Percentiles rank a stretch among this genome's conserved stretches.
Conservation (phyloP, 1,140 invertebrate species). For the Drosophila azteca region DNA sequence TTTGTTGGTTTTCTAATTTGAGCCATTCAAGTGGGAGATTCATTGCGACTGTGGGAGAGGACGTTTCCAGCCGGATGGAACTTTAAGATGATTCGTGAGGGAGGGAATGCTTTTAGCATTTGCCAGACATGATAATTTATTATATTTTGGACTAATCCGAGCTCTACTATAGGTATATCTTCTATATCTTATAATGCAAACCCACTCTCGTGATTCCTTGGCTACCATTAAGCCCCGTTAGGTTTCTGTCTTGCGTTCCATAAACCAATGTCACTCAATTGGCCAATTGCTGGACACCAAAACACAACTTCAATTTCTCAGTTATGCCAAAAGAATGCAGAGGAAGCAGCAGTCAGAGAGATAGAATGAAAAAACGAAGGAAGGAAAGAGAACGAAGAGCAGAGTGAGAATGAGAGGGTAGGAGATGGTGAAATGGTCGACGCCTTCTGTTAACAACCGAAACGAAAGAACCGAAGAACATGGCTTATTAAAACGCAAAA, state of each 20-base stretch:
- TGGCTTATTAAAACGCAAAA: conserved; percentile 82
- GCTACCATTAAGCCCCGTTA: conserved; percentile 31
- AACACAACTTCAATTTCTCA: conserved; percentile 38
- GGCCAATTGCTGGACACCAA: conserved; percentile 49
- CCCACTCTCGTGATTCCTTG: not conserved
- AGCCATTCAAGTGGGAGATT: conserved; percentile 3
- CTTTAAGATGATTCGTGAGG: too few relatives aligned
- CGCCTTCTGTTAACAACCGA: conserved; percentile 68
- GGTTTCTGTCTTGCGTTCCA: conserved; percentile 13
- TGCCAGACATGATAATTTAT: too few relatives aligned
- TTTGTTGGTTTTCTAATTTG: not conserved
- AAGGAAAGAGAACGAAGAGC: not conserved
- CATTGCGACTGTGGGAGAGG: not conserved
- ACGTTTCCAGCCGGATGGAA: too few relatives aligned
- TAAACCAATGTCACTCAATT: conserved; percentile 69
- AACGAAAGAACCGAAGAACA: conserved; percentile 66
- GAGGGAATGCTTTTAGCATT: too few relatives aligned
- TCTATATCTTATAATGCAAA: too few relatives aligned
- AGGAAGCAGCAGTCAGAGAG: too few relatives aligned
- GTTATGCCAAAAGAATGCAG: conserved; percentile 58
- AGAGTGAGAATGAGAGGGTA: conserved; percentile 4
- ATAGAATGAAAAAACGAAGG: too few relatives aligned
- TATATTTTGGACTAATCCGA: too few relatives aligned
- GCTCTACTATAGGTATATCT: too few relatives aligned
- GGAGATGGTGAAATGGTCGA: conserved; percentile 49